Percentiles rank a stretch among this genome's conserved stretches.
phyloP scores from a whole-genome alignment of 1,140 invertebrate species.

The Monochamus saltuarius region DNA sequence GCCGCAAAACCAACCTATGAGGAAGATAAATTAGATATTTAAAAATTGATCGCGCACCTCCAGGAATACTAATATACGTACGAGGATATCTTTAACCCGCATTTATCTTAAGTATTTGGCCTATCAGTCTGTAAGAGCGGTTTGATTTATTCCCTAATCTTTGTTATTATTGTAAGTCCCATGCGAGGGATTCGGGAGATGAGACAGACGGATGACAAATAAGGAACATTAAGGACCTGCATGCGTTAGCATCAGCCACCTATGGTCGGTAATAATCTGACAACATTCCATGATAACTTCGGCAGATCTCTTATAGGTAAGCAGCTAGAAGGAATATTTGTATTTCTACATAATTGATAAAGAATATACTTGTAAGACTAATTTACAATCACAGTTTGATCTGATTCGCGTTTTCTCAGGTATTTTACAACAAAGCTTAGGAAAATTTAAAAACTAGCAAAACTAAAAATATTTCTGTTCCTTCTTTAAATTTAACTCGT shows the following conservation, averaged over 20 bases:
- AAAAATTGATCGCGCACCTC: neutral
- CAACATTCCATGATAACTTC: constrained; percentile 19
- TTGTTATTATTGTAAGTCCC: constrained; percentile 12
- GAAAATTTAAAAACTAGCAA: too few relatives aligned
- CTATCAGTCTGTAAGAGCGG: neutral
- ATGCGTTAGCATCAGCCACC: constrained; percentile 18
- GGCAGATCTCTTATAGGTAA: too few relatives aligned
- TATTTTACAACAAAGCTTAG: too few relatives aligned
- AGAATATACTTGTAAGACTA: too few relatives aligned
- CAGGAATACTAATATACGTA: neutral
- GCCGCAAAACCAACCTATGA: neutral
- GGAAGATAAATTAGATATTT: neutral
- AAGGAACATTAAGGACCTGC: constrained; percentile 24
- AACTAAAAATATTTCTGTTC: too few relatives aligned
- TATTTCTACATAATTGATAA: constrained; percentile 18
- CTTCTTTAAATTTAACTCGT: too few relatives aligned
- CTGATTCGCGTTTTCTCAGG: too few relatives aligned
- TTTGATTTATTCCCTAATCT: constrained; percentile 14
- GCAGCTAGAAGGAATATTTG: too few relatives aligned
- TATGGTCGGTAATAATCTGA: constrained; percentile 26
- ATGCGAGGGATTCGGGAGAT: constrained; percentile 11
- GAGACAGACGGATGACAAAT: constrained; percentile 27
- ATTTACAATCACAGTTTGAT: too few relatives aligned
- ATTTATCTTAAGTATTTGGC: constrained; percentile 4
- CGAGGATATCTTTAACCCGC: neutral